A percentile compares a stretch with the other conserved stretches of the same genome.
Evolutionary conservation across 1,140 invertebrate species (phyloP).

Genomic region (Dufourea novaeangliae): DNA sequence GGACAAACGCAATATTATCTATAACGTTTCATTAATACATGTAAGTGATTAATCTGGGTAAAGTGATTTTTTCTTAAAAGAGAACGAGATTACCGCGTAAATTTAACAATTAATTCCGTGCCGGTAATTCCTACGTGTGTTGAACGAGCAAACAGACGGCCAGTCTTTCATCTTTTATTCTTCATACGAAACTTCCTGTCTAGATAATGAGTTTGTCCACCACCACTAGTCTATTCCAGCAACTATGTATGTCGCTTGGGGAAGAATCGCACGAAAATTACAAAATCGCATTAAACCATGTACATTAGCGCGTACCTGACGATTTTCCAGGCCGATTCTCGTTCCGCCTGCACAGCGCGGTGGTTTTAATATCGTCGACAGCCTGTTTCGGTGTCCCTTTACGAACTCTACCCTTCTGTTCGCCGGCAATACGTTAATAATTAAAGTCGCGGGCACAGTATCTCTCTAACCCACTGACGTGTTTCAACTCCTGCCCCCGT

Average conservation of each 20-base stretch:
- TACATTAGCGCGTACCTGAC: no score
- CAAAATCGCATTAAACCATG: background rate
- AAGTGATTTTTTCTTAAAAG: no score
- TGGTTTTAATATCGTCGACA: background rate
- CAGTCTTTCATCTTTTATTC: background rate
- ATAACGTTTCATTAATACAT: no score
- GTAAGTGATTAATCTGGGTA: no score
- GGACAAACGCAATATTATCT: no score
- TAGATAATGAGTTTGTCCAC: background rate
- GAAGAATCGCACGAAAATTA: background rate
- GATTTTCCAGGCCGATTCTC: no score
- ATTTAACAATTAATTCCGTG: no score
- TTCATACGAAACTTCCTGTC: background rate
- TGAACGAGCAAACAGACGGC: background rate
- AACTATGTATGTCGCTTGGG: background rate
- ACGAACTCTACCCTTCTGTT: background rate
- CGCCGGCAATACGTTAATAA: constrained; percentile 3
- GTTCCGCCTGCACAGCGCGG: background rate
- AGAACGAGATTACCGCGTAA: no score
- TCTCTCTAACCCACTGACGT: background rate
- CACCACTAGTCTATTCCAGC: background rate
- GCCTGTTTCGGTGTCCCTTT: background rate
- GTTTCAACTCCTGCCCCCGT: background rate
- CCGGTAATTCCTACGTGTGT: no score
- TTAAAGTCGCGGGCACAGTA: background rate